A percentile compares a stretch with the other conserved stretches of the same genome.
These are phyloP conservation scores for Apocrypta bakeri DNA, from an alignment of 1,140 invertebrate species.

Conservation along the genomic window DNA sequence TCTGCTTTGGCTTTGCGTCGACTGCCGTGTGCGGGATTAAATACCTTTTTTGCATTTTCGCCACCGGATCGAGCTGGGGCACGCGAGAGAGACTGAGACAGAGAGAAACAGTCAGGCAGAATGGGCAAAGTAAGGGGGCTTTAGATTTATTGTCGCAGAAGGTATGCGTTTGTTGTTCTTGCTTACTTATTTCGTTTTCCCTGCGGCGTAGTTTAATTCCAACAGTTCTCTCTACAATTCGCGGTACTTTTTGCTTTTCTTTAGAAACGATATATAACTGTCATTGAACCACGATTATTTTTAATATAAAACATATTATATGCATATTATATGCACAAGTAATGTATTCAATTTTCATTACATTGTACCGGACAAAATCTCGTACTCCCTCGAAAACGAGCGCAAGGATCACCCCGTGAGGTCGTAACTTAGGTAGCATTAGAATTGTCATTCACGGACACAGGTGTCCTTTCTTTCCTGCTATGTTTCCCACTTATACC, in stretches of 20 bases:
- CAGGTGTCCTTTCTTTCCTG: slow-evolving; percentile 8
- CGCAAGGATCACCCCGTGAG: background rate
- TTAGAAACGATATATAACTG: too few species aligned
- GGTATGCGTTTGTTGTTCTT: slow-evolving; percentile 6
- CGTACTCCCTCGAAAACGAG: too few species aligned
- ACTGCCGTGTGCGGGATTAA: slow-evolving; percentile 39
- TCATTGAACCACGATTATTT: background rate
- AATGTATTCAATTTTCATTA: too few species aligned
- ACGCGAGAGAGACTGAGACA: background rate
- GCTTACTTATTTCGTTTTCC: slow-evolving; percentile 15
- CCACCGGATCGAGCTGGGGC: slow-evolving; percentile 38
- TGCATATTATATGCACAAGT: too few species aligned
- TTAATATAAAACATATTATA: background rate
- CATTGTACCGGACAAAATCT: too few species aligned
- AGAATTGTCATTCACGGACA: slow-evolving; percentile 37
- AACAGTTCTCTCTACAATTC: background rate
- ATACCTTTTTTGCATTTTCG: slow-evolving; percentile 62
- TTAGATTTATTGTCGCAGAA: slow-evolving; percentile 53
- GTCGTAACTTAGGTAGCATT: background rate
- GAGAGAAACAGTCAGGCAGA: background rate
- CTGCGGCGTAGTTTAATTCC: background rate
- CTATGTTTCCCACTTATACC: too few species aligned
- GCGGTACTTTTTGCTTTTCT: too few species aligned
- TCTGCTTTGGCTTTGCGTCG: background rate
- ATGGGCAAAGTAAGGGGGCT: background rate